Evolutionary conservation across 2,888 invertebrate species (phyloP).

Genomic region (Netelia fuscicornis): DNA sequence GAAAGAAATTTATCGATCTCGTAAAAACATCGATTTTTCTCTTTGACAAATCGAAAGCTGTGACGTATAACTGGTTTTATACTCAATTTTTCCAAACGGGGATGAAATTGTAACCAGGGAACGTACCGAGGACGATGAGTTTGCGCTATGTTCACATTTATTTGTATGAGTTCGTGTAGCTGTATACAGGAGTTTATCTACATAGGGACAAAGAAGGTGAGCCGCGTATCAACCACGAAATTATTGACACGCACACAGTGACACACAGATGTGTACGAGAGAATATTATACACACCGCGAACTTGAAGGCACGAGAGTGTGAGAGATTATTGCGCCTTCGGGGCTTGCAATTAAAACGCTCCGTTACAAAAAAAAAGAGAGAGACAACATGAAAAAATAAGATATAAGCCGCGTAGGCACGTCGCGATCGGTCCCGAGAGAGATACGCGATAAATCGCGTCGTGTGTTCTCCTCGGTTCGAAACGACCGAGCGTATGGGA

Average conservation of each 20-base stretch:
- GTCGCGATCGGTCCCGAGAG: conserved; percentile 27
- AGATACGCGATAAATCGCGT: conserved; percentile 58
- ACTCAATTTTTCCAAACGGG: neutral
- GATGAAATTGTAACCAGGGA: conserved; percentile 2
- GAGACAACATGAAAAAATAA: neutral
- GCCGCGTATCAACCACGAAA: conserved; percentile 19
- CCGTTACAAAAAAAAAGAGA: conserved; percentile 46
- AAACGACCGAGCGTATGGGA: conserved; percentile 27
- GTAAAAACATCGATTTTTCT: too few relatives aligned
- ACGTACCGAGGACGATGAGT: conserved; percentile 27
- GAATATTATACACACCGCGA: conserved; percentile 2
- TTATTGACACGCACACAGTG: neutral
- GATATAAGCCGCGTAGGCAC: conserved; percentile 27
- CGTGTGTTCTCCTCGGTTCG: conserved; percentile 29
- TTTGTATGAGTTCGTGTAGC: neutral
- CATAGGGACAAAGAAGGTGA: conserved; percentile 48
- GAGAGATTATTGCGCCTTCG: conserved; percentile 67
- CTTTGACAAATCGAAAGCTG: too few relatives aligned
- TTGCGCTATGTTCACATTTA: neutral
- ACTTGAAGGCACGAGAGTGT: conserved; percentile 43
- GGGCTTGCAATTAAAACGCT: conserved; percentile 71
- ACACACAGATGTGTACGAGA: neutral
- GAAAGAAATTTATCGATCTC: too few relatives aligned
- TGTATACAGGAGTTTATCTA: conserved; percentile 9
- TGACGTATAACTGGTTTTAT: neutral